Evolutionary conservation across 2,113 vertebrate species (phyloP).

Genomic region (Saiga tatarica): DNA sequence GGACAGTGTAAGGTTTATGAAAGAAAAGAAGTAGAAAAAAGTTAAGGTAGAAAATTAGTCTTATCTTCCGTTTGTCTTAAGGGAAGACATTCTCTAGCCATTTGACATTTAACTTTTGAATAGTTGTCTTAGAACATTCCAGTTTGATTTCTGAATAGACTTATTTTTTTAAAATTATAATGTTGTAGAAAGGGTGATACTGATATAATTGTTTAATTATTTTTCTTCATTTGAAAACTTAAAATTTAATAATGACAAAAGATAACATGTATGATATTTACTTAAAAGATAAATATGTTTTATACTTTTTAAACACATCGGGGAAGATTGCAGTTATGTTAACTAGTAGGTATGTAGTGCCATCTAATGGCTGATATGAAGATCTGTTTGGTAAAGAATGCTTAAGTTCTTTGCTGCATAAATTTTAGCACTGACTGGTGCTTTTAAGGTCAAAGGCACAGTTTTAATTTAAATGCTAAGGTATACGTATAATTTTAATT

Average conservation of each 20-base stretch:
- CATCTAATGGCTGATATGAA: slow-evolving; percentile 74
- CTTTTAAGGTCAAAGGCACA: neutral
- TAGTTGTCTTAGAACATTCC: neutral
- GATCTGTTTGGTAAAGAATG: neutral
- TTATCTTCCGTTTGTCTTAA: neutral
- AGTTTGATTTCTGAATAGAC: slow-evolving; percentile 13
- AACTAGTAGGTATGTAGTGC: slow-evolving; percentile 58
- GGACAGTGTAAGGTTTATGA: neutral
- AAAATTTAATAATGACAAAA: slow-evolving; percentile 4
- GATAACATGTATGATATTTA: neutral
- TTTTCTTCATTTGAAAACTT: slow-evolving; percentile 8
- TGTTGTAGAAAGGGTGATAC: neutral
- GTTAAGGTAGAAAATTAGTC: neutral
- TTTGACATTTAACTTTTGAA: neutral
- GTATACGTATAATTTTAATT: neutral
- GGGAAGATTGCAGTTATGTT: neutral
- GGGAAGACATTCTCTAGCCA: neutral
- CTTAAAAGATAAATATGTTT: slow-evolving; percentile 8
- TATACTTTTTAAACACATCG: neutral
- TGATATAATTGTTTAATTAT: neutral
- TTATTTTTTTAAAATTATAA: neutral
- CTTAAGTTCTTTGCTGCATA: neutral
- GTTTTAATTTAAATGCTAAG: slow-evolving; percentile 4
- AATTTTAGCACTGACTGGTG: neutral
- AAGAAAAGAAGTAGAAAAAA: neutral